Percentiles rank a stretch among this genome's conserved stretches.
phyloP scores from a whole-genome alignment of 2,113 vertebrate species.

The Varanus salvator region DNA sequence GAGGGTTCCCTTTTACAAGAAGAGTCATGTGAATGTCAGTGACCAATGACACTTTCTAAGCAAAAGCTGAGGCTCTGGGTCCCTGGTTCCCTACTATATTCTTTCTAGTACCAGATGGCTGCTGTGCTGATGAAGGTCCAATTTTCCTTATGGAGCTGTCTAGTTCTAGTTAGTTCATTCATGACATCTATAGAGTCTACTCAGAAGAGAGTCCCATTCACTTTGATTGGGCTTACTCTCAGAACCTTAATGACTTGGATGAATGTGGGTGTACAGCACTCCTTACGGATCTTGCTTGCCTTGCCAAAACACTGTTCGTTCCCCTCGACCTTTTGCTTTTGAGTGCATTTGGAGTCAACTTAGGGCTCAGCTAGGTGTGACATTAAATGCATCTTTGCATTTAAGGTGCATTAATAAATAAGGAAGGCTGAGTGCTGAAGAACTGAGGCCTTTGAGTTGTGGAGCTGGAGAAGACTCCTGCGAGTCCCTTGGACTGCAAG shows the following conservation, averaged over 20 bases:
- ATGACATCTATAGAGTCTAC: too few relatives aligned
- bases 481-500: too few relatives aligned
- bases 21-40: not conserved
- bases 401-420: not conserved
- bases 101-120: constrained; percentile 51
- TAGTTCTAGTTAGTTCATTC: not conserved
- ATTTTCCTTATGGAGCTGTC: constrained; percentile 16
- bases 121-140: constrained; percentile 38
- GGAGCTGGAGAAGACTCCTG: too few relatives aligned
- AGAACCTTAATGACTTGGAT: not conserved
- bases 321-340: not conserved
- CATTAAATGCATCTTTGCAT: not conserved
- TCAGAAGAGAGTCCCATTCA: too few relatives aligned
- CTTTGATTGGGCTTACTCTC: too few relatives aligned
- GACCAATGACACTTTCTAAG: not conserved
- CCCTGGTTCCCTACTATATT: not conserved
- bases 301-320: not conserved
- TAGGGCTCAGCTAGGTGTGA: not conserved
- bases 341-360: not conserved
- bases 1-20: not conserved
- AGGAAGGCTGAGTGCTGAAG: too few relatives aligned
- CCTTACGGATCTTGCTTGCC: not conserved
- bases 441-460: too few relatives aligned
- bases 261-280: too few relatives aligned
- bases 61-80: not conserved